Base-by-base conservation (phyloP, 2,797 vertebrate genomes). In the Sphenodon punctatus region DNA sequence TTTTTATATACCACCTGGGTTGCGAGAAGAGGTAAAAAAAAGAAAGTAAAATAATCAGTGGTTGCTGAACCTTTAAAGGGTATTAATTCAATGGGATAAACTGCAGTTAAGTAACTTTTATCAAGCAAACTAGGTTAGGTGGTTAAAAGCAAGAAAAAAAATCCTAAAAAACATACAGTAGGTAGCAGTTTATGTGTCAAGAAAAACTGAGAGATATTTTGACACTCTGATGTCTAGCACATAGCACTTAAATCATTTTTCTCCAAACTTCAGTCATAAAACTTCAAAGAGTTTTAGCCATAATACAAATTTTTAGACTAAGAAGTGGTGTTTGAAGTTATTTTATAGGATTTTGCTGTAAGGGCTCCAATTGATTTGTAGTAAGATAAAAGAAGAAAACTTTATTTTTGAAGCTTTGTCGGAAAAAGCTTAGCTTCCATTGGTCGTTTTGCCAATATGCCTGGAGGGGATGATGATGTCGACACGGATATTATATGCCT, bases 341-440 rank as follows among this genome's bases (percentile, higher is more conserved):
- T 98, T 99, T 99, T 99, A 99, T 99, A 98, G 98, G 98, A 99
- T 99, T 99, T 99, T 96, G 98, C 98, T 99, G 97, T 98, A 98
- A 99, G 98, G 98, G 97, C 95, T 97, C 97, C 97, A 98, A 99
- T 99, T 99, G 98, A 99, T 99, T 99, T 98, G 97, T 97, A 97
- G 97, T 93, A 97, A 98, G 98, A 99, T 99, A 98, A 99, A 99
- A 99, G 98, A 97, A 97, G 98, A 97, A 97, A 98, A 98, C 98
- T 98, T 99, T 98, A 99, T 98, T 98, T 99, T 98, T 97, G 96
- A 98, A 98, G 98, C 98, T 99, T 98, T 99, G 98, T 99, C 97
- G 96, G 98, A 98, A 99, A 98, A 98, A 98, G 97, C 98, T 98
- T 98, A 97, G 97, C 97, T 98, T 98, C 98, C 97, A 98, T 98